Evolutionary conservation across 2,797 vertebrate species (phyloP).

Genomic region (Borostomias antarcticus): DNA sequence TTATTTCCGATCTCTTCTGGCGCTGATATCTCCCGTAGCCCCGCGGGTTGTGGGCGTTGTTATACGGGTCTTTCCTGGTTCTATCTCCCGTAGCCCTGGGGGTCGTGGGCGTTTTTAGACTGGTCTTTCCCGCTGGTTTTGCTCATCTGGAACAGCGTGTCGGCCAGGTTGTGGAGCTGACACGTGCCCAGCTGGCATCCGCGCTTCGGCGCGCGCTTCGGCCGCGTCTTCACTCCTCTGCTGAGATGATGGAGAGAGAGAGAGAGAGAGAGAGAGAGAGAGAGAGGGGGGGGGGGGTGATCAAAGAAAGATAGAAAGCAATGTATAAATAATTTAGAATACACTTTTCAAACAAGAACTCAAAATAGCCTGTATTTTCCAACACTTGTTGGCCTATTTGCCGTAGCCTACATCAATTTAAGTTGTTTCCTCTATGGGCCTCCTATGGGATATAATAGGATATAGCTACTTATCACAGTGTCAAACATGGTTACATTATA

Average conservation of each 20-base stretch:
- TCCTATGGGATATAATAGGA: not conserved
- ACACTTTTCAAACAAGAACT: not conserved
- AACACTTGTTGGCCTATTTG: not conserved
- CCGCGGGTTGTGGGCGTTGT: no score
- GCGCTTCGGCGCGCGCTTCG: slow-evolving; percentile 55
- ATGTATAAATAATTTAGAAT: not conserved
- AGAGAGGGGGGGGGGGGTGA: not conserved
- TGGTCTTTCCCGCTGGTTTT: slow-evolving; percentile 70
- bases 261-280: not conserved
- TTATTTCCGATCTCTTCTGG: slow-evolving; percentile 22
- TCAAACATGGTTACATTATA: not conserved
- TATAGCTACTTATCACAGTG: not conserved
- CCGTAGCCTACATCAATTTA: no score
- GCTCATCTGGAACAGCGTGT: slow-evolving; percentile 73
- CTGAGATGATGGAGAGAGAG: slow-evolving; percentile 25
- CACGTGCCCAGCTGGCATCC: slow-evolving; percentile 83
- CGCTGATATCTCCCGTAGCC: no score
- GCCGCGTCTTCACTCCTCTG: slow-evolving; percentile 39
- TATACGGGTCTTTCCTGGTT: not conserved
- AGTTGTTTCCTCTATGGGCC: not conserved
- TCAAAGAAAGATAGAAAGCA: not conserved
- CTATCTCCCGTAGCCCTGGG: slow-evolving; percentile 79
- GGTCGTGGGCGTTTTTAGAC: slow-evolving; percentile 72
- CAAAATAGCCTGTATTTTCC: not conserved
- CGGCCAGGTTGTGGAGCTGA: slow-evolving; percentile 82